Base-by-base conservation (phyloP, 2,888 invertebrate species). In the Dryadula phaetusa region DNA sequence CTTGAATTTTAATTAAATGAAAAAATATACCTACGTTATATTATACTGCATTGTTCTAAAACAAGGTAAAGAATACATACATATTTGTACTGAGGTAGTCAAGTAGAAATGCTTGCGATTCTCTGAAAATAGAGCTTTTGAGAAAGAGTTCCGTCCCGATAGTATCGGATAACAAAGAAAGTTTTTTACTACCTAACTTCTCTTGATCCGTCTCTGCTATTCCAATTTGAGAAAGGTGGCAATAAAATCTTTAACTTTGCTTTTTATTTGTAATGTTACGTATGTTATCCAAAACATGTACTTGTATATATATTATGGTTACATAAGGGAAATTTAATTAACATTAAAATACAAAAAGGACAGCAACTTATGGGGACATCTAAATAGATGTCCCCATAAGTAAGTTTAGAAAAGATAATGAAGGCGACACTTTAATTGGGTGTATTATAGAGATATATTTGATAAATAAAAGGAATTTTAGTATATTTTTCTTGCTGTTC, bases 121-220 rank as follows among this genome's bases (percentile, higher is more conserved):
- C 79, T 77, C 81, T 74, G 71, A 77, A 81, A 82, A 77, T 77
- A 76, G 74, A 76, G 74, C 76, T 75, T 77, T 76, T 68, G 75
- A 79, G 84, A 86, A 88, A 85, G 86, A 88, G 88, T 88, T 85
- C 78, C 74, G 74, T 75, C 78, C 80, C 79, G 88, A 87, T 88
- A 86, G 81, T 86, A 90, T 89, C 90, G 81, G 83, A 80, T 91
- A 91, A 90, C 90, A 89, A 91, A 89, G 90, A 89, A 92, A 92
- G 90, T 92, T 92, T 92, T 46, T 92, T 91, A 92, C 86, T 84
- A 78, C 78, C 75, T 75, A 89, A 92, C 82, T 90, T 90, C 80
- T 70, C 80, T 84, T 84, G 85, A 86, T 80, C 85, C 82, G 78
- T 82, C 85, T 86, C 83, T 83, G 84, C 82, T 84, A 84, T 87